phyloP scores from a whole-genome alignment of 2,888 invertebrate genomes.

The Emmelina monodactyla region DNA sequence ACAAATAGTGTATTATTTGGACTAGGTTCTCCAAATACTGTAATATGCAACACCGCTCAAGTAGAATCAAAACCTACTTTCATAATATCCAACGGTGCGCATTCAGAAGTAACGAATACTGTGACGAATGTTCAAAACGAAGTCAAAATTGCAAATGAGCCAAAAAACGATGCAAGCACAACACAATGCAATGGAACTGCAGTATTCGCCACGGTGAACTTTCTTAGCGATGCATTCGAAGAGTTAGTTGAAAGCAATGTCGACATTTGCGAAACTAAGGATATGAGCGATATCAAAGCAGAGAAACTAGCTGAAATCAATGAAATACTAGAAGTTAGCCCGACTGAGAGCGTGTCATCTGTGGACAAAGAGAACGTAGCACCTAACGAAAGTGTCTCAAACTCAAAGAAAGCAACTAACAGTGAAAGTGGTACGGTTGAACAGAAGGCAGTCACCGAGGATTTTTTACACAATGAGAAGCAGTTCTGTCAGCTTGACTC shows the following conservation, averaged over 20 bases:
- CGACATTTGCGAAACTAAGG: constrained; percentile 40
- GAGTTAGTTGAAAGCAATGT: constrained; percentile 55
- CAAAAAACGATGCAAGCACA: constrained; percentile 13
- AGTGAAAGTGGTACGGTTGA: constrained; percentile 7
- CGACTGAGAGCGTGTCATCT: background rate
- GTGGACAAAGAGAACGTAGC: constrained; percentile 1
- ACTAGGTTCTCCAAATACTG: constrained; percentile 1
- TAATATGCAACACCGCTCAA: background rate
- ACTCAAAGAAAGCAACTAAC: background rate
- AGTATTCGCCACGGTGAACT: constrained; percentile 47
- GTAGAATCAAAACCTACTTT: background rate
- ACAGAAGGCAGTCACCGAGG: constrained; percentile 33
- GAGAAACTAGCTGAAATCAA: constrained; percentile 19
- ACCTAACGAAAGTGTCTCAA: background rate
- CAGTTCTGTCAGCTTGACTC: constrained; percentile 46
- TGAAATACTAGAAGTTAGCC: background rate
- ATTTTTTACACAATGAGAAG: constrained; percentile 58
- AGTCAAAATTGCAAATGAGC: constrained; percentile 12
- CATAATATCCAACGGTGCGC: background rate
- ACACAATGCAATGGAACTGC: constrained; percentile 33
- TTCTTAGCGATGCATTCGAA: constrained; percentile 48
- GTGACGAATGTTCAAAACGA: constrained; percentile 15
- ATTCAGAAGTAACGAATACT: constrained; percentile 7
- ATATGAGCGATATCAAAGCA: constrained; percentile 21
- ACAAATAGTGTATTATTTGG: constrained; percentile 2